These are phyloP conservation scores for Melanotaenia pygmaea DNA, from an alignment of 2,797 vertebrate species.

Conservation along the genomic window DNA sequence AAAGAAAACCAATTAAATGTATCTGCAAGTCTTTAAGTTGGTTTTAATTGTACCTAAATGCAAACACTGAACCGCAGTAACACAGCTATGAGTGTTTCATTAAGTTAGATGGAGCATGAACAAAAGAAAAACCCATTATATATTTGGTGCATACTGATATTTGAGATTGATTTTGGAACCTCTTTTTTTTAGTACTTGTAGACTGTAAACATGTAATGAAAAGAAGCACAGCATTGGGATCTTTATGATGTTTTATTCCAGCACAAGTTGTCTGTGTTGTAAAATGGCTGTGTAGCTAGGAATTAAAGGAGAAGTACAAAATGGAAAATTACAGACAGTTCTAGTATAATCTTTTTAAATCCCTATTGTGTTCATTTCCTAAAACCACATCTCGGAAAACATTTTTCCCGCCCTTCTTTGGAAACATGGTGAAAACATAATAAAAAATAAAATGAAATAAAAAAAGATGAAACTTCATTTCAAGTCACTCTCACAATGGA, in stretches of 20 bases:
- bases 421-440: slow-evolving; percentile 68
- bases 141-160: not conserved
- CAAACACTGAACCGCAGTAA: not conserved
- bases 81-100: not conserved
- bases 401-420: slow-evolving; percentile 75
- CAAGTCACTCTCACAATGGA: slow-evolving; percentile 67
- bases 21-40: not conserved
- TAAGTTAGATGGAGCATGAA: not conserved
- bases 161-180: not conserved
- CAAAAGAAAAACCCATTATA: not conserved
- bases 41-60: not conserved
- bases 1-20: not conserved
- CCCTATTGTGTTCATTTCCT: slow-evolving; percentile 79
- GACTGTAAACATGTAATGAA: not conserved
- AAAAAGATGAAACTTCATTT: slow-evolving; percentile 48
- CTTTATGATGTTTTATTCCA: slow-evolving; percentile 86
- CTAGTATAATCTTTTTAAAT: slow-evolving; percentile 81
- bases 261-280: slow-evolving; percentile 85
- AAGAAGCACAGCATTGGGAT: slow-evolving; percentile 42
- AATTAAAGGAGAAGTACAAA: slow-evolving; percentile 86
- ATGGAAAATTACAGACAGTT: slow-evolving; percentile 84
- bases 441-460: slow-evolving; percentile 17
- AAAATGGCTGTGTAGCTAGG: slow-evolving; percentile 86
- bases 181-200: not conserved
- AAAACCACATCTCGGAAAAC: slow-evolving; percentile 81